These are phyloP conservation scores for Pachycephus smyrnensis DNA, from an alignment of 2,888 invertebrate genomes.

Conservation along the genomic window DNA sequence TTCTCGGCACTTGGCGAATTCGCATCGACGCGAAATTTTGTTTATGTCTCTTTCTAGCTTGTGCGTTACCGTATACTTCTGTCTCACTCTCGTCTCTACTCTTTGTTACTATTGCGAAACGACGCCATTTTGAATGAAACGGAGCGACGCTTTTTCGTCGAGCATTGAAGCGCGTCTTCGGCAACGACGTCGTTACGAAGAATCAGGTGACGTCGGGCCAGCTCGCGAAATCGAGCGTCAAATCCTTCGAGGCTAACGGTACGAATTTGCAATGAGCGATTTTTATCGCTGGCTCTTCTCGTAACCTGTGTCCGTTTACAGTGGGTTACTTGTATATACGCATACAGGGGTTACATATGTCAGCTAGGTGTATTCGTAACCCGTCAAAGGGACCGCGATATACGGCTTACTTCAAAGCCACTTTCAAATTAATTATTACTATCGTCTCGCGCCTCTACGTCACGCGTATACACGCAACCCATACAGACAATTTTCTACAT, in stretches of 20 bases:
- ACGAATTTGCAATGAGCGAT: background rate
- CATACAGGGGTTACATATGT: too few species aligned
- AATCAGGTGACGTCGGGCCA: background rate
- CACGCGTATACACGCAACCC: conserved; percentile 21
- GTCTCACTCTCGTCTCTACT: conserved; percentile 12
- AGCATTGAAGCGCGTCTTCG: background rate
- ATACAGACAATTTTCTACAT: conserved; percentile 17
- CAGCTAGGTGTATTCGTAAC: conserved; percentile 12
- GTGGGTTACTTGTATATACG: too few species aligned
- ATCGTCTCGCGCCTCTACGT: conserved; percentile 40
- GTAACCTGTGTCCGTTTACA: background rate
- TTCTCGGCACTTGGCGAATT: conserved; percentile 27
- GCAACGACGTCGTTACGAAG: background rate
- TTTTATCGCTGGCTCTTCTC: background rate
- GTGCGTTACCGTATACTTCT: background rate
- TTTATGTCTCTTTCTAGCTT: background rate
- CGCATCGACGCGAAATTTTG: background rate
- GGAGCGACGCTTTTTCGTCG: background rate
- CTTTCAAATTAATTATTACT: conserved; percentile 59
- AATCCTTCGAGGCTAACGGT: background rate
- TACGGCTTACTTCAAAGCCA: conserved; percentile 56
- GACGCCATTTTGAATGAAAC: background rate
- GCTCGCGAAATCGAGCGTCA: background rate
- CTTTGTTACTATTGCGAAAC: conserved; percentile 3
- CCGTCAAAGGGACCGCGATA: conserved; percentile 34